Evolutionary conservation across 2,113 vertebrate species (phyloP).

Genomic region (Sinocyclocheilus grahami): DNA sequence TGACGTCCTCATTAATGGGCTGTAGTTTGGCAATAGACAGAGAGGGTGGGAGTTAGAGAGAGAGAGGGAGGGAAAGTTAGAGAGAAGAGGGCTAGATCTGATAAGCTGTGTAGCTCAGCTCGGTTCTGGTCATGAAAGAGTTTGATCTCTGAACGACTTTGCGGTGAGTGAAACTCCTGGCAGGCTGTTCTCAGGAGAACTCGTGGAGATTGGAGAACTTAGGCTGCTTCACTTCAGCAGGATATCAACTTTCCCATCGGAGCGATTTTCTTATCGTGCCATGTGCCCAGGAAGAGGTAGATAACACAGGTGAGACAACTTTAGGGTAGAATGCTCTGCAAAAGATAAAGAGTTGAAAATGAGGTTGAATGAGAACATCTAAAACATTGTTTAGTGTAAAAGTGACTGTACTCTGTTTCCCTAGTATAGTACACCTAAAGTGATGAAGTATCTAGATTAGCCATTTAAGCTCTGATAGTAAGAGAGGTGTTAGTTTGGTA

Average conservation of each 20-base stretch:
- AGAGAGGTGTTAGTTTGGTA: constrained; percentile 31
- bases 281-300: constrained; percentile 39
- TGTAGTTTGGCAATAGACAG: constrained; percentile 31
- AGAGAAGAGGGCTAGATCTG: constrained; percentile 36
- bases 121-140: constrained; percentile 23
- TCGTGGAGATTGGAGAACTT: constrained; percentile 21
- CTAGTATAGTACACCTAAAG: too few species aligned
- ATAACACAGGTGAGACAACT: constrained; percentile 52
- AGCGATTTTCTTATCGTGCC: background rate
- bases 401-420: background rate
- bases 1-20: constrained; percentile 16
- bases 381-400: background rate
- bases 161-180: constrained; percentile 30
- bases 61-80: background rate
- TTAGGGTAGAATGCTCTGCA: background rate
- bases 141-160: constrained; percentile 39
- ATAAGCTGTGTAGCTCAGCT: constrained; percentile 50
- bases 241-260: constrained; percentile 43
- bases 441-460: background rate
- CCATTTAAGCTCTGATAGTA: background rate
- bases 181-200: constrained; percentile 4
- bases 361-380: background rate
- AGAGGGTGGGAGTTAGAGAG: constrained; percentile 16
- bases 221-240: constrained; percentile 10
- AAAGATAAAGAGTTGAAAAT: background rate